Evolutionary conservation across 1,140 invertebrate species (phyloP), one percentile per base, ranked within the genome.

Genomic region (Pogonomyrmex barbatus): DNA sequence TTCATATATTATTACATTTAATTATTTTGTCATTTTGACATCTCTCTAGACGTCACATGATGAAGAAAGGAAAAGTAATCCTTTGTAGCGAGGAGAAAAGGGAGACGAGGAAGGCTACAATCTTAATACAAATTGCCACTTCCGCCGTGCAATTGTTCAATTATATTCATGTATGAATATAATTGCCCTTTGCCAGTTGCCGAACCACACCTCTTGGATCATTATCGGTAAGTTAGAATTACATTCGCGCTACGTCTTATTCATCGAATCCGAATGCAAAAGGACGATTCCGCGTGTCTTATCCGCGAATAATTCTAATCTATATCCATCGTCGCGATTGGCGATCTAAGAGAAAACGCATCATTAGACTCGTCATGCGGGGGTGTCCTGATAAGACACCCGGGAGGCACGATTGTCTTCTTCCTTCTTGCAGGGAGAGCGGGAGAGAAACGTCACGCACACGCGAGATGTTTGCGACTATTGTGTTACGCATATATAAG

Each of bases 191-290:
- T 73, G 42, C 42, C 39, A 60, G 24, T 17, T 36, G 24, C 14
- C 39, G 39, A 24, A 4, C 52, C 24, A 45, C 67, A 52, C 70
- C 54, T 42, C n/a, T 73, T 17, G 14, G 68, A 75, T 83, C 56
- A 60, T 67, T 67, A 79, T 67, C 77, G 47, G 33, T 54, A 62
- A 58, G 67, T 60, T 73, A 60, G 67, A 83, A 50, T 62, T 73
- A 60, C 17, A 73, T 50, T 12, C 12, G 33, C n/a, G 36, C 36
- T 73, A 60, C 8, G 17, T 36, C 33, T 50, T 60, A 75, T 60
- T 50, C 36, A 47, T 39, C 56, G 54, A 83, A 83, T 60, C 54
- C 54, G 68, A 45, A 60, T 62, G 54, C 54, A 58, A 71, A 73
- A 3, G 42, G n/a, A 5, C 24, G 30, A 42, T 79, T 54, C 52